Evolutionary conservation across 1,140 invertebrate species (phyloP).

Genomic region (Temnothorax curvispinosus): DNA sequence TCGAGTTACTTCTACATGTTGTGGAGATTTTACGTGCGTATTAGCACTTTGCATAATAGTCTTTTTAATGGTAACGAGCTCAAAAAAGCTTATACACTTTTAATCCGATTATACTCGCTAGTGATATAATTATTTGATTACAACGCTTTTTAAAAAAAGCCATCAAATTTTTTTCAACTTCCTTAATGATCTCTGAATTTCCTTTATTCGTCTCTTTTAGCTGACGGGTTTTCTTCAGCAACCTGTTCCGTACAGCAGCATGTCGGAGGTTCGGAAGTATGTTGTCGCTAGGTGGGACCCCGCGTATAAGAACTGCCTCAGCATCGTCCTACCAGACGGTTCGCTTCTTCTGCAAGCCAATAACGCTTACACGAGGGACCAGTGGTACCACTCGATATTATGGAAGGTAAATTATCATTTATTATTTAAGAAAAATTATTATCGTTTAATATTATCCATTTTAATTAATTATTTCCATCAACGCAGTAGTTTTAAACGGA

Average conservation of each 20-base stretch:
- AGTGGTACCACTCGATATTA: slow-evolving; percentile 94
- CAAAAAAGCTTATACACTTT: neutral
- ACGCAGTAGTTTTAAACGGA: neutral
- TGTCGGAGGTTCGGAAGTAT: slow-evolving; percentile 90
- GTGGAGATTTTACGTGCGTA: neutral
- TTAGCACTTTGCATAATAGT: neutral
- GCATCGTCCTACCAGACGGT: slow-evolving; percentile 92
- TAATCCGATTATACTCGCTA: slow-evolving; percentile 12
- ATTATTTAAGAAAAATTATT: neutral
- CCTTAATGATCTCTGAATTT: neutral
- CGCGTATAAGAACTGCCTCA: slow-evolving; percentile 92
- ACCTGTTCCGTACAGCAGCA: slow-evolving; percentile 90
- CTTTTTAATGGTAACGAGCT: neutral
- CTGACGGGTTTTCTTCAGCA: slow-evolving; percentile 90
- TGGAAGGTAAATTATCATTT: slow-evolving; percentile 89
- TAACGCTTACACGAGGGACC: slow-evolving; percentile 93
- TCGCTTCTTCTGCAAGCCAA: slow-evolving; percentile 92
- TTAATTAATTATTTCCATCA: neutral
- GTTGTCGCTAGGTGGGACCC: slow-evolving; percentile 93
- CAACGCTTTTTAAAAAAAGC: neutral
- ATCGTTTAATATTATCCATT: neutral
- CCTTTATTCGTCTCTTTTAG: slow-evolving; percentile 85
- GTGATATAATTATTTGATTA: neutral
- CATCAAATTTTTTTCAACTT: neutral
- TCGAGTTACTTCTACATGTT: neutral